A percentile compares a stretch with the other conserved stretches of the same genome.
Conservation (phyloP, 2,797 vertebrate genomes). For the Lagocephalus sceleratus region DNA sequence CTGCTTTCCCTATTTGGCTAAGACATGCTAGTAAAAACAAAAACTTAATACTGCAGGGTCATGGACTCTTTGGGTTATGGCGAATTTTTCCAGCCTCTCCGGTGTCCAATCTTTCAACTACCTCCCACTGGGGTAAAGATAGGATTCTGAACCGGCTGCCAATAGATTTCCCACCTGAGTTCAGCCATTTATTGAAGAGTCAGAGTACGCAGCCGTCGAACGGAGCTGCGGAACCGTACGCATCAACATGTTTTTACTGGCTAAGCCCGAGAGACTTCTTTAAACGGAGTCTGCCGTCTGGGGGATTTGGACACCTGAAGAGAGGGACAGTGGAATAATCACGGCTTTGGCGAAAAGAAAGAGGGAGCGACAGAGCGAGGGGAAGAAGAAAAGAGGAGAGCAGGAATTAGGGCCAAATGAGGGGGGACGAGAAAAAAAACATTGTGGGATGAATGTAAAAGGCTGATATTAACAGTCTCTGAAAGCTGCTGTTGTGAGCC, state of each 20-base stretch:
- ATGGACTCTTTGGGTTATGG: slow-evolving; percentile 49
- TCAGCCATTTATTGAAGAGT: slow-evolving; percentile 59
- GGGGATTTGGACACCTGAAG: slow-evolving; percentile 60
- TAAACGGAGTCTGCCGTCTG: slow-evolving; percentile 70
- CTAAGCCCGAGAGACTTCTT: slow-evolving; percentile 49
- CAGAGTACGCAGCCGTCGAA: slow-evolving; percentile 29
- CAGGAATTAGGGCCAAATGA: slow-evolving; percentile 39
- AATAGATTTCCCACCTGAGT: slow-evolving; percentile 71
- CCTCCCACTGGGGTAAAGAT: slow-evolving; percentile 59
- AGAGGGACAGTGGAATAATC: slow-evolving; percentile 63
- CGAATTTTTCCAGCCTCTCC: slow-evolving; percentile 28
- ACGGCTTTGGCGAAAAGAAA: slow-evolving; percentile 58
- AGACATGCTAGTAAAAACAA: slow-evolving; percentile 11
- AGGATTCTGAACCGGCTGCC: slow-evolving; percentile 62
- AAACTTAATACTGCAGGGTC: slow-evolving; percentile 70
- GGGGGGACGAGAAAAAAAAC: slow-evolving; percentile 17
- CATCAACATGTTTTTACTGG: not conserved
- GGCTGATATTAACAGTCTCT: slow-evolving; percentile 73
- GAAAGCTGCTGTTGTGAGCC: slow-evolving; percentile 66
- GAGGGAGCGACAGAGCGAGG: slow-evolving; percentile 35
- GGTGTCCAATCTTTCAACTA: slow-evolving; percentile 45
- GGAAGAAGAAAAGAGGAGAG: slow-evolving; percentile 8
- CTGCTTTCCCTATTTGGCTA: slow-evolving; percentile 48
- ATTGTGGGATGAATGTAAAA: slow-evolving; percentile 60
- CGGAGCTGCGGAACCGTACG: not conserved